These are phyloP conservation scores for Montipora sp. DNA, from an alignment of 64 coral and sea anemone genomes.

Conservation along the genomic window DNA sequence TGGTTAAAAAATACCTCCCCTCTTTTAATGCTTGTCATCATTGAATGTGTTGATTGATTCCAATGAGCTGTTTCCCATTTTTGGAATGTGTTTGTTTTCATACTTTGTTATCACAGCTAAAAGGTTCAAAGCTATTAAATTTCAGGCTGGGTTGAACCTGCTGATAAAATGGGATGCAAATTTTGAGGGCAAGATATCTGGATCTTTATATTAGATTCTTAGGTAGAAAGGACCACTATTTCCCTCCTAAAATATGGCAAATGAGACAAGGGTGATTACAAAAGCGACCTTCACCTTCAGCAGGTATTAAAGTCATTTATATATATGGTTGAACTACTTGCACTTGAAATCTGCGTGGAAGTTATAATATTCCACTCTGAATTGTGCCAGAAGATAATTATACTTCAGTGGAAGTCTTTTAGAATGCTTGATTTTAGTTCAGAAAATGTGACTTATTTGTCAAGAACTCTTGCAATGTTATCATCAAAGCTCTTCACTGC, in stretches of 20 bases:
- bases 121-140: conserved; percentile 51
- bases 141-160: conserved; percentile 49
- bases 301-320: conserved; percentile 31
- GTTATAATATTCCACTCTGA: neutral
- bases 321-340: conserved; percentile 8
- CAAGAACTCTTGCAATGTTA: neutral
- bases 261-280: conserved; percentile 54
- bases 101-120: conserved; percentile 29
- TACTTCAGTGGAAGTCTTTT: neutral
- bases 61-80: conserved; percentile 44
- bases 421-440: neutral
- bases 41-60: conserved; percentile 13
- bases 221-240: neutral
- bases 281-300: conserved; percentile 76
- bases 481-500: neutral
- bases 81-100: conserved; percentile 67
- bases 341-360: neutral
- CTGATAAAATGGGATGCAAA: conserved; percentile 40
- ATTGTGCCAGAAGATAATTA: neutral
- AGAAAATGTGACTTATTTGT: neutral
- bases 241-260: conserved; percentile 47
- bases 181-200: conserved; percentile 41
- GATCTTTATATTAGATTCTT: conserved; percentile 18
- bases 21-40: neutral
- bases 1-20: neutral